A percentile compares a stretch with the other conserved stretches of the same genome.
These are phyloP conservation scores for Sisyra terminalis DNA, from an alignment of 2,888 invertebrate species.

Conservation along the genomic window DNA sequence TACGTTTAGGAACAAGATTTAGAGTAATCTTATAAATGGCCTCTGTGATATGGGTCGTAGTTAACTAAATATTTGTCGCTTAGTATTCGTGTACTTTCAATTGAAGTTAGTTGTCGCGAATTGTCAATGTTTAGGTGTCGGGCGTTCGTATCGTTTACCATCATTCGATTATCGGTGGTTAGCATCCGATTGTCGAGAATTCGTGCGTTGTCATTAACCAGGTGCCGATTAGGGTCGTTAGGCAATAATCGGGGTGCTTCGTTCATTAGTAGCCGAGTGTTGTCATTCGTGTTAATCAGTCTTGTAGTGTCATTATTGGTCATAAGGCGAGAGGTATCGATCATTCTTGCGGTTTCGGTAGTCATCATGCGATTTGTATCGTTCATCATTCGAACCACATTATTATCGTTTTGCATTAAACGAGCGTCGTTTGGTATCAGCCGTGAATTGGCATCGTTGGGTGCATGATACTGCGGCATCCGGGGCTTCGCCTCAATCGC, in stretches of 20 bases:
- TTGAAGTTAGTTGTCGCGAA: conserved; percentile 15
- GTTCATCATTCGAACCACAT: conserved; percentile 12
- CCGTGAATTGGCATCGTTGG: conserved; percentile 20
- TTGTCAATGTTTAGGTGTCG: conserved; percentile 17
- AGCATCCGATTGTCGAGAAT: conserved; percentile 18
- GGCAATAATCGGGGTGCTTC: conserved; percentile 11
- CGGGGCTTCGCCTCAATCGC: conserved; percentile 17
- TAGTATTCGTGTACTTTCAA: conserved; percentile 21
- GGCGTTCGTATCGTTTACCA: conserved; percentile 22
- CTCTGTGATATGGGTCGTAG: conserved; percentile 27
- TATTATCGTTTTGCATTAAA: not conserved
- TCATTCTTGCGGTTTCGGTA: conserved; percentile 14
- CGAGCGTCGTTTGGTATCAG: conserved; percentile 16
- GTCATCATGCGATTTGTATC: conserved; percentile 16
- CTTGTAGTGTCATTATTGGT: conserved; percentile 13
- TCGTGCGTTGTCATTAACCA: conserved; percentile 16
- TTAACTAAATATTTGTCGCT: conserved; percentile 27
- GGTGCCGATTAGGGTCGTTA: not conserved
- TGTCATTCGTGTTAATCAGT: conserved; percentile 16
- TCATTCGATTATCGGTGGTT: conserved; percentile 20
- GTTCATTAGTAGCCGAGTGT: conserved; percentile 17
- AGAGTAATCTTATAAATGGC: conserved; percentile 20
- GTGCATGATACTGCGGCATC: conserved; percentile 21
- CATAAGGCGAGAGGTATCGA: conserved; percentile 21
- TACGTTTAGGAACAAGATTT: not conserved